phyloP scores from a whole-genome alignment of 2,113 vertebrate genomes.

The Ptilorrhoa leucosticta region DNA sequence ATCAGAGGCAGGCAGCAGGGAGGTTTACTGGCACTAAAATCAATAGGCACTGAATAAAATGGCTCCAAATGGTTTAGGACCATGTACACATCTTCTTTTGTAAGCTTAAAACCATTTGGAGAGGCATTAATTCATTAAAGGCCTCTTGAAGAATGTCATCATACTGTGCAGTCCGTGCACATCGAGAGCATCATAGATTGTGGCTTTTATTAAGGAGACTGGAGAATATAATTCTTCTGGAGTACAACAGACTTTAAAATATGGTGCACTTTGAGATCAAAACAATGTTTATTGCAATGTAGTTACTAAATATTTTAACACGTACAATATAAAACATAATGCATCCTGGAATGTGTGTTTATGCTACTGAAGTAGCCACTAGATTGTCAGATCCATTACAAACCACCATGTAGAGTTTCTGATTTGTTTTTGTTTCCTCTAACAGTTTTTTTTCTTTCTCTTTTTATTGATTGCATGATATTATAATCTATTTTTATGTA shows the following conservation, averaged over 20 bases:
- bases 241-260: constrained; percentile 41
- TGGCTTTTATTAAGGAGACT: constrained; percentile 40
- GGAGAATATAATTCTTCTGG: constrained; percentile 49
- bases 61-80: constrained; percentile 67
- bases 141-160: constrained; percentile 56
- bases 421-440: not conserved
- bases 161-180: constrained; percentile 15
- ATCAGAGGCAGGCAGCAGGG: constrained; percentile 53
- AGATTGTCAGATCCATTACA: constrained; percentile 46
- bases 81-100: constrained; percentile 51
- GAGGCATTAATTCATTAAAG: constrained; percentile 70
- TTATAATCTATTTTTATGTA: not conserved
- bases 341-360: constrained; percentile 25
- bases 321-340: constrained; percentile 9
- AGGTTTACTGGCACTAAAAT: constrained; percentile 71
- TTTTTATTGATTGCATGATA: not conserved
- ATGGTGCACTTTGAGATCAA: constrained; percentile 52
- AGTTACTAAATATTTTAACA: constrained; percentile 62
- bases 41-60: constrained; percentile 67
- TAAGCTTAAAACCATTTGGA: constrained; percentile 66
- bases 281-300: constrained; percentile 34
- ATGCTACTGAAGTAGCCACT: not conserved
- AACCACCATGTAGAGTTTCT: not conserved
- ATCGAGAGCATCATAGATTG: constrained; percentile 48
- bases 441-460: no score